These are phyloP conservation scores for Helogale parvula DNA, from an alignment of 2,113 vertebrate species.

Conservation along the genomic window DNA sequence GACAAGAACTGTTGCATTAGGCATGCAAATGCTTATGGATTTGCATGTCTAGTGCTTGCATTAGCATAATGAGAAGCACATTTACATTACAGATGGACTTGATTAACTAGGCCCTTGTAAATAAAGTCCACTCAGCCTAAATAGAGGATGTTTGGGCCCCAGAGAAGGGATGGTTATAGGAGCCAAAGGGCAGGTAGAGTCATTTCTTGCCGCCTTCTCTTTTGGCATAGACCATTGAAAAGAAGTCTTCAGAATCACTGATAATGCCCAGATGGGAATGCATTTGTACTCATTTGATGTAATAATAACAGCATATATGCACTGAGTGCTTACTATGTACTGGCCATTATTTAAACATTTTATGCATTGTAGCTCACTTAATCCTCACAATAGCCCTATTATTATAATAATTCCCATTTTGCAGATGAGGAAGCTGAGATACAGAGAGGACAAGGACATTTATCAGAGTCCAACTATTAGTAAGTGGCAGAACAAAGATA, in stretches of 20 bases:
- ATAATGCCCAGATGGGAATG: background rate
- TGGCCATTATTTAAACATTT: background rate
- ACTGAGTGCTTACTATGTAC: background rate
- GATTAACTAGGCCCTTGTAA: constrained; percentile 81
- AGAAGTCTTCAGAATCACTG: constrained; percentile 27
- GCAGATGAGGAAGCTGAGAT: background rate
- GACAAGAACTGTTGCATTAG: constrained; percentile 85
- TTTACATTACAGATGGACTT: constrained; percentile 80
- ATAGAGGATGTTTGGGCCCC: background rate
- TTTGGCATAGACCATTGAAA: background rate
- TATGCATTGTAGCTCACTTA: background rate
- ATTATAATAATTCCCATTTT: background rate
- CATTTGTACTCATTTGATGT: background rate
- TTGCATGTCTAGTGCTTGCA: constrained; percentile 84
- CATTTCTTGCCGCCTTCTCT: background rate
- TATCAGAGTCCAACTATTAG: background rate
- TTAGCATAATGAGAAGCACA: constrained; percentile 83
- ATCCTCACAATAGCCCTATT: background rate
- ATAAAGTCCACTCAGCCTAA: constrained; percentile 72
- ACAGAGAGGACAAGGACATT: background rate
- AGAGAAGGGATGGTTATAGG: background rate
- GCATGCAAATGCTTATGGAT: constrained; percentile 86
- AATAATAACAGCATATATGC: background rate
- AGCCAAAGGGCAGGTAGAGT: background rate
- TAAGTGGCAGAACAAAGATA: background rate